Evolutionary conservation across 1,140 invertebrate species (phyloP).

Genomic region (Brachionus asplanchnoidis): DNA sequence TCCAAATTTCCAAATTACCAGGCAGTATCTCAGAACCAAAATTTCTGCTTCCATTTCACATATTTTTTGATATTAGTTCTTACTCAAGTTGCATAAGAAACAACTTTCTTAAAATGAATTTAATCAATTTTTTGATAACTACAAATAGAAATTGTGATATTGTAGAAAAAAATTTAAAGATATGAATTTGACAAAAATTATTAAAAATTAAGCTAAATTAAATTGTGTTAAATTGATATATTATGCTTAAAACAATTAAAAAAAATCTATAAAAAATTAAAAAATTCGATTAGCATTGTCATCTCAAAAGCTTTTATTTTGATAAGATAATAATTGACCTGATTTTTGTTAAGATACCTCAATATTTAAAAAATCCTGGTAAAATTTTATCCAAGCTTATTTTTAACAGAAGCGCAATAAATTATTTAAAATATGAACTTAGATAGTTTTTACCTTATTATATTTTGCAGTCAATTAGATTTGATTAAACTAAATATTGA

Average conservation of each 20-base stretch:
- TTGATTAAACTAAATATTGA: not conserved
- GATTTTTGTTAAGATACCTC: not conserved
- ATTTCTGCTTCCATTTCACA: no score
- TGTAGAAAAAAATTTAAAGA: no score
- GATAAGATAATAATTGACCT: not conserved
- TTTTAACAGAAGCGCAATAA: not conserved
- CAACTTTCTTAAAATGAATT: no score
- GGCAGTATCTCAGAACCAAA: no score
- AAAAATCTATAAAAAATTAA: not conserved
- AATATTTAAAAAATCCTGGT: not conserved
- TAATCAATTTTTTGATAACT: no score
- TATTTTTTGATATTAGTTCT: no score
- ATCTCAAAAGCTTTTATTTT: not conserved
- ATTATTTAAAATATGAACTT: not conserved
- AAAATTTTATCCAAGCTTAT: not conserved
- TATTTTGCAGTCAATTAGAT: not conserved
- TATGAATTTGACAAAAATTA: no score
- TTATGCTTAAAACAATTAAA: not conserved
- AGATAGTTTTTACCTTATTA: not conserved
- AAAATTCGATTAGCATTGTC: not conserved
- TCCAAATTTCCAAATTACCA: no score
- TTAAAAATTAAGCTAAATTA: no score
- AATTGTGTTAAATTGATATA: no score
- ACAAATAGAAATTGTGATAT: no score
- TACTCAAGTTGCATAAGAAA: no score